These are phyloP conservation scores for Sisyra terminalis DNA, from an alignment of 2,888 invertebrate genomes.

Conservation along the genomic window DNA sequence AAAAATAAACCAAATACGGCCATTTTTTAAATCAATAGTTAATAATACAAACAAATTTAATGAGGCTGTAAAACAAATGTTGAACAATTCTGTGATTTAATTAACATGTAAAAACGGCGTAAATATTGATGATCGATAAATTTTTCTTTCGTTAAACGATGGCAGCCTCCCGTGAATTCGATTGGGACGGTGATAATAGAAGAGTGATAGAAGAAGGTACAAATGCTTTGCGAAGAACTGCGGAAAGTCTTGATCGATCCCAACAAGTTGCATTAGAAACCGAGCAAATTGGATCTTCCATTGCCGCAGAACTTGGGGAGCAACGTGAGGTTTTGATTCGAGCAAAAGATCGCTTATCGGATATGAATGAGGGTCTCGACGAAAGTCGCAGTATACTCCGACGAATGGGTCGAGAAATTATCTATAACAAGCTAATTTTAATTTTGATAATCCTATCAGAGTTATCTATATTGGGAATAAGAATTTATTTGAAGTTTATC, in stretches of 20 bases:
- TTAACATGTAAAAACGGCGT: too few relatives aligned
- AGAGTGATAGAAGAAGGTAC: slow-evolving; percentile 37
- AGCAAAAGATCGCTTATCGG: slow-evolving; percentile 44
- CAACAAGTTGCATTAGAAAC: slow-evolving; percentile 64
- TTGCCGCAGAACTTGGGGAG: slow-evolving; percentile 54
- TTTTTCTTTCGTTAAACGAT: too few relatives aligned
- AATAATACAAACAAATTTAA: too few relatives aligned
- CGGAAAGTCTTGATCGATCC: slow-evolving; percentile 47
- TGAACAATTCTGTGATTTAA: too few relatives aligned
- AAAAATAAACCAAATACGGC: too few relatives aligned
- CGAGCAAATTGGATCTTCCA: slow-evolving; percentile 60
- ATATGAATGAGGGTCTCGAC: slow-evolving; percentile 53
- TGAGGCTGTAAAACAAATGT: too few relatives aligned
- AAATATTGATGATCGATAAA: too few relatives aligned
- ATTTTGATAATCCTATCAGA: slow-evolving; percentile 58
- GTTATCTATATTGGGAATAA: slow-evolving; percentile 40
- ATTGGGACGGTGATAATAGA: slow-evolving; percentile 38
- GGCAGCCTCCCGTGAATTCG: slow-evolving; percentile 10
- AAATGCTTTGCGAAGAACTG: slow-evolving; percentile 38
- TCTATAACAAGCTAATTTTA: slow-evolving; percentile 60
- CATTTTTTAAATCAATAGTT: too few relatives aligned
- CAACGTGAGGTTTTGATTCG: slow-evolving; percentile 59
- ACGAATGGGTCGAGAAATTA: slow-evolving; percentile 47
- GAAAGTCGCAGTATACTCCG: slow-evolving; percentile 45
- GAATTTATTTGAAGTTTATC: slow-evolving; percentile 47